These are phyloP conservation scores for Pandion haliaetus DNA, from an alignment of 2,113 vertebrate species.

Conservation along the genomic window DNA sequence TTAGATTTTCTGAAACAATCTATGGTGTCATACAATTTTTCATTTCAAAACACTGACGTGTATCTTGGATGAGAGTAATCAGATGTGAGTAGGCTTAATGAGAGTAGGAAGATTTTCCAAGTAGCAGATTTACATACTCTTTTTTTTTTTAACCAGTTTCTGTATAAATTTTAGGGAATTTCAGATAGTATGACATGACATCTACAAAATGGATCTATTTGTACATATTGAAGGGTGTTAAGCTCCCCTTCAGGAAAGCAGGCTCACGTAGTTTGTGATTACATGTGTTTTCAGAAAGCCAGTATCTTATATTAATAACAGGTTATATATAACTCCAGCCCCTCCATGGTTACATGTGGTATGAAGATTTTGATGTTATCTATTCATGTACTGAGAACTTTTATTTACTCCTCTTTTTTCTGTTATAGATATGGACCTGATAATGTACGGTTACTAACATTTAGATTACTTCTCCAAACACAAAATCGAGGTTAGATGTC, in stretches of 20 bases:
- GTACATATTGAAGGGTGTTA: background rate
- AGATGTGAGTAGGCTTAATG: background rate
- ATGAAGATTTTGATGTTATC: background rate
- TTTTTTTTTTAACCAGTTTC: background rate
- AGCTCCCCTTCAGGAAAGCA: background rate
- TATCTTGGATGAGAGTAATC: background rate
- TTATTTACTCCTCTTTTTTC: background rate
- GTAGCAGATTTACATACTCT: background rate
- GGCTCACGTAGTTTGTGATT: background rate
- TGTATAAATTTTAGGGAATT: background rate
- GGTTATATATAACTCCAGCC: background rate
- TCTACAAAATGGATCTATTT: background rate
- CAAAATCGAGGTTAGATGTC: background rate
- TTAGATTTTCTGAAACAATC: background rate
- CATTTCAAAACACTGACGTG: background rate
- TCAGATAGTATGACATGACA: accelerated
- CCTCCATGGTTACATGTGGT: background rate
- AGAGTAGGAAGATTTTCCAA: background rate
- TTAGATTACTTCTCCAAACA: background rate
- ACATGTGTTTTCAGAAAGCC: background rate
- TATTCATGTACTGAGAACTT: background rate
- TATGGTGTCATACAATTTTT: background rate
- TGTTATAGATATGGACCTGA: background rate
- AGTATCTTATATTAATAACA: background rate
- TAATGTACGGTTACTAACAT: background rate